Evolutionary conservation across 30 jellyfish, hydroid and myxozoan species (phyloP).

Genomic region (Rhopilema esculentum): DNA sequence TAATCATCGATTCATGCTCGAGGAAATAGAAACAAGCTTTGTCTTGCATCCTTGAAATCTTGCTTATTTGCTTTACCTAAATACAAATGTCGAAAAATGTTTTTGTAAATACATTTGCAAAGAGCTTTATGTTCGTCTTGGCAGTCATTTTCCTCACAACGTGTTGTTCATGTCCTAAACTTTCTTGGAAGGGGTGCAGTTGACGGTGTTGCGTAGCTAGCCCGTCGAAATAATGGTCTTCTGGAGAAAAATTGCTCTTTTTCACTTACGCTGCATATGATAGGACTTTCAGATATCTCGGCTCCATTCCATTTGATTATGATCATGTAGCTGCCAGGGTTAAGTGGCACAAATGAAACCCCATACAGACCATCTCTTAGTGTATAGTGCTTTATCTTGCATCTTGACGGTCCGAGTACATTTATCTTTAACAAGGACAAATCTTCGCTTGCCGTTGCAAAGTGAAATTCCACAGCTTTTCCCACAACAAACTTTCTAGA

Average conservation of each 20-base stretch:
- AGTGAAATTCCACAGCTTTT: constrained; percentile 60
- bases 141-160: neutral
- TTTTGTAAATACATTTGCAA: neutral
- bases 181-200: constrained; percentile 33
- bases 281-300: constrained; percentile 59
- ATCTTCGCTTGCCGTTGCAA: constrained; percentile 45
- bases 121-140: neutral
- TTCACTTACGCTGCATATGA: constrained; percentile 46
- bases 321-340: constrained; percentile 66
- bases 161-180: constrained; percentile 17
- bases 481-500: constrained; percentile 36
- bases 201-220: constrained; percentile 23
- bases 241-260: constrained; percentile 32
- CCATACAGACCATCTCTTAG: constrained; percentile 66
- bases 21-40: neutral
- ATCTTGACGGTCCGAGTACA: constrained; percentile 67
- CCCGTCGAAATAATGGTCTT: constrained; percentile 37
- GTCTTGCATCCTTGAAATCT: neutral
- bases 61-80: neutral
- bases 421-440: constrained; percentile 52
- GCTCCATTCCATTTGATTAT: constrained; percentile 66
- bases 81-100: neutral
- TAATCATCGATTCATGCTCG: no score
- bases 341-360: constrained; percentile 62
- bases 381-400: constrained; percentile 66